phyloP scores from a whole-genome alignment of 2,888 invertebrate genomes.

The Lasioglossum vierecki region DNA sequence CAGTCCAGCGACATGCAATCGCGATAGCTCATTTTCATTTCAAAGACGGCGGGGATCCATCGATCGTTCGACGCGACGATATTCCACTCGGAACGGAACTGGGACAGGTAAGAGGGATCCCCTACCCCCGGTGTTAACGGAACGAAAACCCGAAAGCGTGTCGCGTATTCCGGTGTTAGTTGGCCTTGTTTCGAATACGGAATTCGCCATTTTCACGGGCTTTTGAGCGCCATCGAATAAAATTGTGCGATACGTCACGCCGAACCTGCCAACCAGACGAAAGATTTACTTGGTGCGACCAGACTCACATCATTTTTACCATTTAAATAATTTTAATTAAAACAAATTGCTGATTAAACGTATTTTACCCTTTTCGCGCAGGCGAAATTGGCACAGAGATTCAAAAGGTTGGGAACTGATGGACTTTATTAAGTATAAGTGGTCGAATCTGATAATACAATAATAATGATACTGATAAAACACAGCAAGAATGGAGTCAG shows the following conservation, averaged over 20 bases:
- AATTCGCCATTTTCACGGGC: constrained; percentile 15
- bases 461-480: no score
- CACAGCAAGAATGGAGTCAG: no score
- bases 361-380: no score
- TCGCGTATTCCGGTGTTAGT: not conserved
- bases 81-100: constrained; percentile 8
- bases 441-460: no score
- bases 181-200: not conserved
- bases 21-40: constrained; percentile 22
- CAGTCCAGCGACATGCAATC: constrained; percentile 7
- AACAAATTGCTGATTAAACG: no score
- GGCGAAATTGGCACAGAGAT: no score
- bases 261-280: not conserved
- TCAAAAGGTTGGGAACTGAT: no score
- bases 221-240: constrained; percentile 6
- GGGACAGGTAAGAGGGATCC: not conserved
- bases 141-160: constrained; percentile 6
- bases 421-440: no score
- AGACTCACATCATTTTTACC: no score
- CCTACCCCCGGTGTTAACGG: not conserved
- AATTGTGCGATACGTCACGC: not conserved
- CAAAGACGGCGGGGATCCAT: constrained; percentile 5
- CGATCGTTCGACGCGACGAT: not conserved
- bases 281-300: not conserved
- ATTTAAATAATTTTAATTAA: no score